Evolutionary conservation across 1,140 invertebrate species (phyloP).

Genomic region (Aphidius gifuensis): DNA sequence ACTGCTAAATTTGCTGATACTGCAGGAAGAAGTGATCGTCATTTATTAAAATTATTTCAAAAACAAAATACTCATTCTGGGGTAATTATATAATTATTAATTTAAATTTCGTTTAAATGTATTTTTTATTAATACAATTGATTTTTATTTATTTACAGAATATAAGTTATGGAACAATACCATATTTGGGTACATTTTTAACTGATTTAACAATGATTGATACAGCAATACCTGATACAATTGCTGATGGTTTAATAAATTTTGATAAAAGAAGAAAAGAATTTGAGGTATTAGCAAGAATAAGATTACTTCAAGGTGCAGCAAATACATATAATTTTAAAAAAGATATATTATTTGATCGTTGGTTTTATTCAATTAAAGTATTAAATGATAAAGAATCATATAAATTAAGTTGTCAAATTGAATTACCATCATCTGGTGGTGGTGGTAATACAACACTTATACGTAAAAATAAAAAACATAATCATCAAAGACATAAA

Average conservation of each 20-base stretch:
- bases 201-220: slow-evolving; percentile 99
- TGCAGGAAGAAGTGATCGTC: slow-evolving; percentile 81
- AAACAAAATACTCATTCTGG: slow-evolving; percentile 68
- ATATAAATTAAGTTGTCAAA: slow-evolving; percentile 85
- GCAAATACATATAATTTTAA: slow-evolving; percentile 92
- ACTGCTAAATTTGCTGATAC: slow-evolving; percentile 95
- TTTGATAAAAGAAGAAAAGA: slow-evolving; percentile 98
- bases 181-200: slow-evolving; percentile 96
- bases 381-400: slow-evolving; percentile 88
- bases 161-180: slow-evolving; percentile 92
- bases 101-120: slow-evolving; percentile 18
- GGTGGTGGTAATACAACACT: slow-evolving; percentile 29
- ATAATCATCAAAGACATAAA: slow-evolving; percentile 63
- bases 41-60: slow-evolving; percentile 81
- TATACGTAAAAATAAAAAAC: slow-evolving; percentile 47
- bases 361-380: slow-evolving; percentile 89
- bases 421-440: slow-evolving; percentile 69
- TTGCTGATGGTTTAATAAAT: slow-evolving; percentile 87
- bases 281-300: slow-evolving; percentile 97
- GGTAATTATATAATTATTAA: slow-evolving; percentile 39
- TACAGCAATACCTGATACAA: slow-evolving; percentile 88
- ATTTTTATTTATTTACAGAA: slow-evolving; percentile 45
- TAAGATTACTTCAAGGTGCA: slow-evolving; percentile 94
- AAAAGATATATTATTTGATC: slow-evolving; percentile 79
- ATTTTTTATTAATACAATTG: not conserved